Evolutionary conservation across 64 coral and sea anemone species (phyloP).

Genomic region (Pocillopora verrucosa): DNA sequence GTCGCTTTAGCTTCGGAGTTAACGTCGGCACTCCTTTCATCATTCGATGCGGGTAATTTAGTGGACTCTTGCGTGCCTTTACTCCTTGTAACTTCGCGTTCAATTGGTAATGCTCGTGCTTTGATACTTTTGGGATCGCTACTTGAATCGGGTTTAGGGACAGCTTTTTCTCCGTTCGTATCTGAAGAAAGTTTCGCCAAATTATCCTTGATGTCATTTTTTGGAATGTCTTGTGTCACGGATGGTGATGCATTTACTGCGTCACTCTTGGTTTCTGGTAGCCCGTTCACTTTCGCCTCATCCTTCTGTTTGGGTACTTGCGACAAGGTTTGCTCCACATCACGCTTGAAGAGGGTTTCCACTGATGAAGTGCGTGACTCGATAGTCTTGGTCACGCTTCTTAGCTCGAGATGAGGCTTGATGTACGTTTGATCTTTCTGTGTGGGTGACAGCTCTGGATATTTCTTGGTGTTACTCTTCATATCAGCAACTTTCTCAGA

Average conservation of each 20-base stretch:
- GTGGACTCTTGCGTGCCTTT: background rate
- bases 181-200: background rate
- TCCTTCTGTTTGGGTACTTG: background rate
- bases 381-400: too few species aligned
- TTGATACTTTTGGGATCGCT: background rate
- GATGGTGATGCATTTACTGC: background rate
- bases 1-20: background rate
- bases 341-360: background rate
- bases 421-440: background rate
- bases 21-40: background rate
- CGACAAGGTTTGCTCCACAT: background rate
- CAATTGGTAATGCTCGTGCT: background rate
- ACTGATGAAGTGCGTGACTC: background rate
- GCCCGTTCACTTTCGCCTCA: background rate
- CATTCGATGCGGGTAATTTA: background rate
- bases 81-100: background rate
- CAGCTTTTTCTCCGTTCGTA: background rate
- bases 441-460: background rate
- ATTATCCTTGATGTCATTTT: background rate
- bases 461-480: background rate
- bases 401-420: background rate
- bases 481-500: background rate
- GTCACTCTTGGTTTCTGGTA: background rate
- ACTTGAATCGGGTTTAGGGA: background rate
- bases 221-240: background rate